Evolutionary conservation across 1,140 invertebrate species (phyloP).

Genomic region (Pseudomyrmex sp.): DNA sequence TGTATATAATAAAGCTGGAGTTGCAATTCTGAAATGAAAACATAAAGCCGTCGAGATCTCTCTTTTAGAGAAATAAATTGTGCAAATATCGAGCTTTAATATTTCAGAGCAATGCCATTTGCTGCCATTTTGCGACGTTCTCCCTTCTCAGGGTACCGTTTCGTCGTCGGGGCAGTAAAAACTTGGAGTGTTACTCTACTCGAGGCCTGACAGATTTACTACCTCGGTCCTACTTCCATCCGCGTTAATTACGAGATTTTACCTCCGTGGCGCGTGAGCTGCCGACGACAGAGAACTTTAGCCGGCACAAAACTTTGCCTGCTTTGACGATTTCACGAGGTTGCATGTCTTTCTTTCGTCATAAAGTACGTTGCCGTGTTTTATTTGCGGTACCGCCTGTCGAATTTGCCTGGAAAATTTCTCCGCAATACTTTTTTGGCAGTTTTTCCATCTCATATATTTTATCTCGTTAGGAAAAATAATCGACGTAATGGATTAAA

Average conservation of each 20-base stretch:
- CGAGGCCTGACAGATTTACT: constrained; percentile 73
- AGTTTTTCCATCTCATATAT: background rate
- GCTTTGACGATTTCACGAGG: constrained; percentile 45
- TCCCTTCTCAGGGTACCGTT: constrained; percentile 44
- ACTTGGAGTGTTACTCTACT: constrained; percentile 70
- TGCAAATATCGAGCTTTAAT: constrained; percentile 14
- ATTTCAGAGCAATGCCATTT: constrained; percentile 17
- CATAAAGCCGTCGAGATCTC: background rate
- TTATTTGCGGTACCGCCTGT: constrained; percentile 15
- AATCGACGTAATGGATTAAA: background rate
- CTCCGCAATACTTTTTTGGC: background rate
- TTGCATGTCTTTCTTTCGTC: background rate
- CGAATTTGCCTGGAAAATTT: constrained; percentile 20
- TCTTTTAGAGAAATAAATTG: background rate
- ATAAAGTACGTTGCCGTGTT: constrained; percentile 27
- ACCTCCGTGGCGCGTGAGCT: constrained; percentile 53
- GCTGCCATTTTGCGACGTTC: constrained; percentile 1
- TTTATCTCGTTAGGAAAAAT: background rate
- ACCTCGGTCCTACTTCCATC: constrained; percentile 71
- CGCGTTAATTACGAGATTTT: constrained; percentile 76
- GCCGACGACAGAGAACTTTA: constrained; percentile 55
- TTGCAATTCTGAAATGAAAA: background rate
- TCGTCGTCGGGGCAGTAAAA: constrained; percentile 68
- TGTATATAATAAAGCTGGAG: too few species aligned
- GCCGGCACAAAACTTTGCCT: constrained; percentile 69